Base-by-base conservation (phyloP, 2,113 vertebrate genomes). In the Sceloporus tristichus region DNA sequence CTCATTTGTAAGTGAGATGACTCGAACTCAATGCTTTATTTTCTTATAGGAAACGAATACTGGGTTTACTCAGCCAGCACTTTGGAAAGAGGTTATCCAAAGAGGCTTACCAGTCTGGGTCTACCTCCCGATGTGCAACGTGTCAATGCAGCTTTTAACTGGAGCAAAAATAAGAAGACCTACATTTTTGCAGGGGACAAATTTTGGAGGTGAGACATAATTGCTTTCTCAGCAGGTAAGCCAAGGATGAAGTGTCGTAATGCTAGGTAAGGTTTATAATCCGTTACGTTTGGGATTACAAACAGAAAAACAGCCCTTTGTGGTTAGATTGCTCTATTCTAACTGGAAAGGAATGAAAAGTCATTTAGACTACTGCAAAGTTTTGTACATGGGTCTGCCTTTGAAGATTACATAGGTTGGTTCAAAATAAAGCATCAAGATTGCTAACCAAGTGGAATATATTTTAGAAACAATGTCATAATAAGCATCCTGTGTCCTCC, bases 141-240 rank as follows among this genome's bases (percentile, higher is more conserved):
- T 0, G 97, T 99, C 0, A 98, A 99, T 5, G 98, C 99, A 10
- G 98, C 97, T 86, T 99, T 99, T 84, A 98, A 97, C 93, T 99
- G 98, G 93, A 98, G 96, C 94, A 99, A 98, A 95, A 99, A 98
- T 96, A 98, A 97, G 95, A 99, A 97, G 96, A 99, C 99, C 0
- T 99, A 99, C 91, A 95, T 99, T 90, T 99, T 99, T 88, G 92
- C 98, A 14, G 98, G 98, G 83, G 98, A 98, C 94, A 98, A 98
- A 93, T 99, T 98, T 95, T 99, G 99, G 99, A 99, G 98, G 98
- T 99, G 95, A 97, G 94, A 74, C 5, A 2, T 29, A 9, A 56
- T 0, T 80, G 76, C 23, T 29, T 48, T 53, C 3, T 66, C 27
- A 14, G 59, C n/a, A 27, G 29, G 66, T 71, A 23, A 5, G 29